Evolutionary conservation across 1,140 invertebrate genomes (phyloP).

Genomic region (Drosophila lacteicornis): DNA sequence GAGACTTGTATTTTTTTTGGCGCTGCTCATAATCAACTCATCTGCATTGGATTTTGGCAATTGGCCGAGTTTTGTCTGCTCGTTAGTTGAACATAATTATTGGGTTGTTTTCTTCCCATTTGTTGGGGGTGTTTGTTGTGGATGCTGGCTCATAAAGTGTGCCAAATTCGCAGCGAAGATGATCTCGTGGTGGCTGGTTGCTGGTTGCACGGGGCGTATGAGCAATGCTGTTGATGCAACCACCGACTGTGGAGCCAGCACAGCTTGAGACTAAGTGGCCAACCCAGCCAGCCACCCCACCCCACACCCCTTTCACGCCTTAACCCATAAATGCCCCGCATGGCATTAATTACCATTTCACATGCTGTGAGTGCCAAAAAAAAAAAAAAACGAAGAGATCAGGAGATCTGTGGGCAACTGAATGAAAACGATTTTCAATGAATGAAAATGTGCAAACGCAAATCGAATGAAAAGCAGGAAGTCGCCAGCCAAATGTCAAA

Average conservation of each 20-base stretch:
- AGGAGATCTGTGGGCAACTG: slow-evolving; percentile 37
- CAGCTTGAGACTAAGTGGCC: slow-evolving; percentile 78
- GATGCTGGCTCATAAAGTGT: slow-evolving; percentile 55
- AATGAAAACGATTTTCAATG: slow-evolving; percentile 72
- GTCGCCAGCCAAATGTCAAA: slow-evolving; percentile 62
- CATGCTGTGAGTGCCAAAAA: slow-evolving; percentile 80
- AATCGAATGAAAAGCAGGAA: slow-evolving; percentile 67
- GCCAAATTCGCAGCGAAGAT: slow-evolving; percentile 61
- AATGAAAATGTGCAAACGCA: slow-evolving; percentile 58
- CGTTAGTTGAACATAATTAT: slow-evolving; percentile 64
- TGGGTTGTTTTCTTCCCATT: slow-evolving; percentile 27
- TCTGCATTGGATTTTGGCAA: slow-evolving; percentile 75
- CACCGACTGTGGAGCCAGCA: slow-evolving; percentile 66
- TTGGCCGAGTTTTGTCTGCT: slow-evolving; percentile 76
- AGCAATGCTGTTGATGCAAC: slow-evolving; percentile 73
- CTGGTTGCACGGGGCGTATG: slow-evolving; percentile 66
- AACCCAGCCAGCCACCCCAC: slow-evolving; percentile 15
- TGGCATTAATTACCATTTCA: slow-evolving; percentile 75
- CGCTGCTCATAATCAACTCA: slow-evolving; percentile 73
- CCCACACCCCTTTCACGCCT: slow-evolving; percentile 19
- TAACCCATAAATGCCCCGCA: slow-evolving; percentile 73
- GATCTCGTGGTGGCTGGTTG: slow-evolving; percentile 41
- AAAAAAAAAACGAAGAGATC: slow-evolving; percentile 30
- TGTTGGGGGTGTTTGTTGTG: slow-evolving; percentile 57
- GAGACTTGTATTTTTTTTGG: slow-evolving; percentile 20